These are phyloP conservation scores for Mactra quadrangularis DNA, from an alignment of 1,140 invertebrate genomes.

Conservation along the genomic window DNA sequence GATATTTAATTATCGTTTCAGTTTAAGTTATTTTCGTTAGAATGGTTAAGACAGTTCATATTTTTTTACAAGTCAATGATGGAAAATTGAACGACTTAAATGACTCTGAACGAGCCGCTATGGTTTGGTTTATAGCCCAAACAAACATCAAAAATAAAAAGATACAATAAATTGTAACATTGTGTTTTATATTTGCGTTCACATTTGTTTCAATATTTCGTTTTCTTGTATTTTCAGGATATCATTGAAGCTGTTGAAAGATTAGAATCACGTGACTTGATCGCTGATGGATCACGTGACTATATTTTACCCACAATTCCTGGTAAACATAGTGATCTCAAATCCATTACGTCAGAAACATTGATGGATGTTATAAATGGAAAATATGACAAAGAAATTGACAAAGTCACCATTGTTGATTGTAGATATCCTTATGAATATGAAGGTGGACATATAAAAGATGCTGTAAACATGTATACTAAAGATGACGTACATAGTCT, in stretches of 20 bases:
- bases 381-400: conserved; percentile 72
- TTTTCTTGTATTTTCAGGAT: too few relatives aligned
- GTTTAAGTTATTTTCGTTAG: too few relatives aligned
- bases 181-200: too few relatives aligned
- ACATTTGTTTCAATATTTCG: too few relatives aligned
- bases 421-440: conserved; percentile 98
- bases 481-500: conserved; percentile 86
- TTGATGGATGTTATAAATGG: conserved; percentile 68
- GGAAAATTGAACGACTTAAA: too few relatives aligned
- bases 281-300: conserved; percentile 52
- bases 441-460: conserved; percentile 95
- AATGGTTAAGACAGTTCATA: too few relatives aligned
- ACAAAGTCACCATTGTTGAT: conserved; percentile 83
- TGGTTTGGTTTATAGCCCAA: too few relatives aligned
- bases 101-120: too few relatives aligned
- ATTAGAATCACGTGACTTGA: conserved; percentile 18
- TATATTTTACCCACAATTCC: conserved; percentile 88
- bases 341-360: conserved; percentile 90
- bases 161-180: too few relatives aligned
- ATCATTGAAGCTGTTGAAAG: conserved; percentile 39
- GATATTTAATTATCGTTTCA: too few relatives aligned
- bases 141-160: too few relatives aligned
- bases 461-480: conserved; percentile 92
- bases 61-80: too few relatives aligned
- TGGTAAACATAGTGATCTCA: conserved; percentile 93